Evolutionary conservation across 1,140 invertebrate genomes (phyloP).

Genomic region (Tribolium castaneum): DNA sequence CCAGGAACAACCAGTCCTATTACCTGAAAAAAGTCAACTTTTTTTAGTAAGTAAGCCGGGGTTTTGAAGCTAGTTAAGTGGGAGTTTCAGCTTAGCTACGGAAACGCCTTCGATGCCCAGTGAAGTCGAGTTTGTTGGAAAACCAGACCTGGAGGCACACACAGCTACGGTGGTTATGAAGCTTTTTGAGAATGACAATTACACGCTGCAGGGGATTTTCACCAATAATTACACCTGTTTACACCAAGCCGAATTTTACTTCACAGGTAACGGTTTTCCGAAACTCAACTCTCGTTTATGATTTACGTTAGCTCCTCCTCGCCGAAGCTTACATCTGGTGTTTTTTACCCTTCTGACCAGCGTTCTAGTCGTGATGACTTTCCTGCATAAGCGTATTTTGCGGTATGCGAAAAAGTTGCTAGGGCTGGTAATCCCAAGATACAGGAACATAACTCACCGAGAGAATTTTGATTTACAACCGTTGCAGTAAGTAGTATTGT

Average conservation of each 20-base stretch:
- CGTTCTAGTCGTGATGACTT: neutral
- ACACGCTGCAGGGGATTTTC: neutral
- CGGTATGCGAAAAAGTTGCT: neutral
- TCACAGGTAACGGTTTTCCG: neutral
- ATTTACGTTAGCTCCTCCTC: neutral
- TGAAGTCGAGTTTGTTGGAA: neutral
- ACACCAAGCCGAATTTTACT: neutral
- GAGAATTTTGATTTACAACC: neutral
- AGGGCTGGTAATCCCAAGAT: neutral
- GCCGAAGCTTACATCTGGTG: neutral
- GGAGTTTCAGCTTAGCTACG: too few species aligned
- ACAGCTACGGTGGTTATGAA: neutral
- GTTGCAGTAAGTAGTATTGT: neutral
- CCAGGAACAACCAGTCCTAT: neutral
- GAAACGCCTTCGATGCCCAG: neutral
- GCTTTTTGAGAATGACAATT: neutral
- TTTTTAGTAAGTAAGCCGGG: neutral
- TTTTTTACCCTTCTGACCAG: neutral
- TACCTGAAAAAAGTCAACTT: neutral
- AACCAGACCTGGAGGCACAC: neutral
- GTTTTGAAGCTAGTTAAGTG: too few species aligned
- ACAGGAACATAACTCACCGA: neutral
- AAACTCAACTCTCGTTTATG: neutral
- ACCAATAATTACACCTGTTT: conserved; percentile 12
- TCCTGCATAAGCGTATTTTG: neutral